Percentiles rank a stretch among this genome's conserved stretches.
These are phyloP conservation scores for Falco naumanni DNA, from an alignment of 2,797 vertebrate species.

Conservation along the genomic window DNA sequence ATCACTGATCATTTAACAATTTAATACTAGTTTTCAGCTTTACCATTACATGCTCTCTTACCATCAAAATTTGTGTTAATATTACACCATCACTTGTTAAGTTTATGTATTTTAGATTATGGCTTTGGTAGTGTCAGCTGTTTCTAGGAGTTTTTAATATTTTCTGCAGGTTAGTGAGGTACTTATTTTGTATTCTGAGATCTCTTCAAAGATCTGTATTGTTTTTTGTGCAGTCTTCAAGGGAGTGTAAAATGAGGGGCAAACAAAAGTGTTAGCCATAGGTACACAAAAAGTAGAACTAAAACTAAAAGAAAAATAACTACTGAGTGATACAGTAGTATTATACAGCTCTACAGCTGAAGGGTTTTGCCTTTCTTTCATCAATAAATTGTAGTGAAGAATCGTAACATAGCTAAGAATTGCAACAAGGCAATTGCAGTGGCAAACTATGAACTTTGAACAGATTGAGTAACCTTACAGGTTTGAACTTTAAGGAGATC, in stretches of 20 bases:
- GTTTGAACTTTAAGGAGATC: background rate
- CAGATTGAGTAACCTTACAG: background rate
- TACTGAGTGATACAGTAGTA: background rate
- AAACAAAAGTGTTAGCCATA: background rate
- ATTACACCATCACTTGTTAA: background rate
- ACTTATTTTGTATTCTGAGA: slow-evolving; percentile 45
- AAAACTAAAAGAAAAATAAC: background rate
- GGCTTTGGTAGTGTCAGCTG: background rate
- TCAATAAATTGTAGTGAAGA: background rate
- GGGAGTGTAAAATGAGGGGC: background rate
- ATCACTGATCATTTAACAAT: background rate
- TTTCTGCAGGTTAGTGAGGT: slow-evolving; percentile 32
- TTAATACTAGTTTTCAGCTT: background rate
- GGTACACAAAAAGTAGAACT: background rate
- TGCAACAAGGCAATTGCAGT: background rate
- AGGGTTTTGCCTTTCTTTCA: background rate
- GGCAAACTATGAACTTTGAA: background rate
- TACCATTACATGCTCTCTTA: background rate
- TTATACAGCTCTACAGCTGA: background rate
- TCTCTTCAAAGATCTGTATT: background rate
- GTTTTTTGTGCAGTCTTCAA: slow-evolving; percentile 37
- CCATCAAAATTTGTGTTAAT: background rate
- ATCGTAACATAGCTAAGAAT: background rate
- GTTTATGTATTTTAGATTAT: background rate
- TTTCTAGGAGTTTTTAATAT: slow-evolving; percentile 26